phyloP scores from a whole-genome alignment of 2,113 vertebrate genomes.

The Clinocottus analis region DNA sequence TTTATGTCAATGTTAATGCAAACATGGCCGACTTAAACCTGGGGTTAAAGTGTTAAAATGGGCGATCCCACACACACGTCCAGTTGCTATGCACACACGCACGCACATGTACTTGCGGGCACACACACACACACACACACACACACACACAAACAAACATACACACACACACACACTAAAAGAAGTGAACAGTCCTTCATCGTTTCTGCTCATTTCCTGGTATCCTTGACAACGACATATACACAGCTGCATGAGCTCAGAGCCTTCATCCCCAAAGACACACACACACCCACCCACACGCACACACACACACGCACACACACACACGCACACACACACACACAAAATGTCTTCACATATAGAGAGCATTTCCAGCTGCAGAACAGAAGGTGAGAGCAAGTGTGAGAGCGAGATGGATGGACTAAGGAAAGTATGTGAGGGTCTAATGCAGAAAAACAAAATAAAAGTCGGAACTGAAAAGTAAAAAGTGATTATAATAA shows the following conservation, averaged over 20 bases:
- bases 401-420: slow-evolving; percentile 24
- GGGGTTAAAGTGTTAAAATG: slow-evolving; percentile 49
- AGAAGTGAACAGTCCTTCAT: slow-evolving; percentile 51
- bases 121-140: slow-evolving; percentile 2
- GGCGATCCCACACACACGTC: slow-evolving; percentile 20
- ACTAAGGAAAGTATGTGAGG: slow-evolving; percentile 13
- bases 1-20: slow-evolving; percentile 55
- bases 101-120: background rate
- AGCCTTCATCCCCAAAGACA: slow-evolving; percentile 48
- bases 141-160: background rate
- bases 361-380: slow-evolving; percentile 75
- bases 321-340: slow-evolving; percentile 37
- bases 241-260: slow-evolving; percentile 81
- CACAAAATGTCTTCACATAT: slow-evolving; percentile 40
- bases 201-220: slow-evolving; percentile 72
- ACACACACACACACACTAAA: background rate
- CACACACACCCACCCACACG: slow-evolving; percentile 46
- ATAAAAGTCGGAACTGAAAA: slow-evolving; percentile 10
- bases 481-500: background rate
- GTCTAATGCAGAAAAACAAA: background rate
- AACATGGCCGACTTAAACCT: slow-evolving; percentile 43
- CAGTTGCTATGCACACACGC: background rate
- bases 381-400: slow-evolving; percentile 40
- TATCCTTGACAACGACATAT: slow-evolving; percentile 79
- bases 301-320: slow-evolving; percentile 35